These are phyloP conservation scores for Neodiprion lecontei DNA, from an alignment of 1,140 invertebrate genomes.

Conservation along the genomic window DNA sequence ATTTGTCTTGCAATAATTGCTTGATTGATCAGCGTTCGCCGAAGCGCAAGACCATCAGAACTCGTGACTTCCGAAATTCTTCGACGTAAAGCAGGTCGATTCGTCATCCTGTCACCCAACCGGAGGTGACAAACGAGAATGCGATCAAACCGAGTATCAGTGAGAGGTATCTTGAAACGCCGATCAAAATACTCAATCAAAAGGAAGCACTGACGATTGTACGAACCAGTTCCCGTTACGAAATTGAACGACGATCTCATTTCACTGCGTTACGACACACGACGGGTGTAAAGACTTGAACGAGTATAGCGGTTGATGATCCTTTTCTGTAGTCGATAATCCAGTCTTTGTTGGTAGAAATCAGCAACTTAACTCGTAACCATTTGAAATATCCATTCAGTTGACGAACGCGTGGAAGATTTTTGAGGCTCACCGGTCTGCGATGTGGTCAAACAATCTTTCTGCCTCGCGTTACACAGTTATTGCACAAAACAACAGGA, in stretches of 20 bases:
- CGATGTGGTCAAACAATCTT: no score
- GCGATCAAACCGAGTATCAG: not conserved
- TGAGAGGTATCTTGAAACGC: not conserved
- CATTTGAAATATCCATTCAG: no score
- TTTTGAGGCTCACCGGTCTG: no score
- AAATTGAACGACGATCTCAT: not conserved
- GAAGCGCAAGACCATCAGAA: not conserved
- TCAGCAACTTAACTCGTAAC: no score
- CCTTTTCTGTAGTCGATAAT: no score
- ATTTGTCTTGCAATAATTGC: not conserved
- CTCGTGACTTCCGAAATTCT: not conserved
- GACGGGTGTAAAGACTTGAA: no score
- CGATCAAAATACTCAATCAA: not conserved
- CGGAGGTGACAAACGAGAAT: not conserved
- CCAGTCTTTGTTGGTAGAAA: no score
- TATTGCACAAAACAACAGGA: no score
- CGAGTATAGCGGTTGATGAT: no score
- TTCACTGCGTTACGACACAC: no score
- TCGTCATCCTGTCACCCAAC: not conserved
- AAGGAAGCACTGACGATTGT: not conserved
- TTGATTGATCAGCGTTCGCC: conserved; percentile 1
- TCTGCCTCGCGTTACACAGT: no score
- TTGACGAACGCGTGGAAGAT: no score
- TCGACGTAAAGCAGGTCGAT: not conserved
- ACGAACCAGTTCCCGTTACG: not conserved